A percentile compares a stretch with the other conserved stretches of the same genome.
These are phyloP conservation scores for Lithophane socia DNA, from an alignment of 2,888 invertebrate genomes.

Conservation along the genomic window DNA sequence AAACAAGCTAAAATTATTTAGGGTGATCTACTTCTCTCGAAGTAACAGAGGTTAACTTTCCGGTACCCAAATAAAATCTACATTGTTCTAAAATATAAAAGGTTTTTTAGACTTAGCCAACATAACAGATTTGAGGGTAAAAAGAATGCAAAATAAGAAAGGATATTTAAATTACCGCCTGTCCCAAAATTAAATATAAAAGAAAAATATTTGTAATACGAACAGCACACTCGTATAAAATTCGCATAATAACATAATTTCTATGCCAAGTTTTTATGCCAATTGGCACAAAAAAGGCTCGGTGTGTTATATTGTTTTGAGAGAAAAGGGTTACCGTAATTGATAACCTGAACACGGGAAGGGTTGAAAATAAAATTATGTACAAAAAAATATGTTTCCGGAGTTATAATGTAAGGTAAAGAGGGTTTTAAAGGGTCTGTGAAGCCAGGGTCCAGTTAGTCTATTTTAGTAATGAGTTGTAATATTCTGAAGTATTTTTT, in stretches of 20 bases:
- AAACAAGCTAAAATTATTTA: neutral
- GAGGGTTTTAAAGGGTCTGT: slow-evolving; percentile 48
- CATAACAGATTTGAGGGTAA: neutral
- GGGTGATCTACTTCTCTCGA: neutral
- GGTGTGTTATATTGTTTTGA: slow-evolving; percentile 67
- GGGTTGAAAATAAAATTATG: slow-evolving; percentile 67
- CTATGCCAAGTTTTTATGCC: slow-evolving; percentile 63
- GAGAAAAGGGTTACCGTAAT: slow-evolving; percentile 68
- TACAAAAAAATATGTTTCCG: slow-evolving; percentile 67
- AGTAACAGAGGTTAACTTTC: neutral
- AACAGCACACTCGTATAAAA: slow-evolving; percentile 57
- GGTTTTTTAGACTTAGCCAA: neutral
- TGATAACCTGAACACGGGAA: slow-evolving; percentile 67
- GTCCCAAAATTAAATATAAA: slow-evolving; percentile 27
- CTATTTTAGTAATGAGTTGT: slow-evolving; percentile 46
- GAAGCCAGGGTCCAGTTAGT: slow-evolving; percentile 24
- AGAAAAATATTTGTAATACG: slow-evolving; percentile 46
- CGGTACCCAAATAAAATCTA: neutral
- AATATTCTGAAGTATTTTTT: slow-evolving; percentile 29
- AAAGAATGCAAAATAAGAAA: slow-evolving; percentile 24
- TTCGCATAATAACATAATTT: slow-evolving; percentile 71
- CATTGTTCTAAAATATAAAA: neutral
- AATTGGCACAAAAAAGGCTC: slow-evolving; percentile 65
- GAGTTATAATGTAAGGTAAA: slow-evolving; percentile 50
- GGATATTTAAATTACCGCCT: slow-evolving; percentile 40